Evolutionary conservation across 2,888 invertebrate species (phyloP).

Genomic region (Megastigmus dorsalis): DNA sequence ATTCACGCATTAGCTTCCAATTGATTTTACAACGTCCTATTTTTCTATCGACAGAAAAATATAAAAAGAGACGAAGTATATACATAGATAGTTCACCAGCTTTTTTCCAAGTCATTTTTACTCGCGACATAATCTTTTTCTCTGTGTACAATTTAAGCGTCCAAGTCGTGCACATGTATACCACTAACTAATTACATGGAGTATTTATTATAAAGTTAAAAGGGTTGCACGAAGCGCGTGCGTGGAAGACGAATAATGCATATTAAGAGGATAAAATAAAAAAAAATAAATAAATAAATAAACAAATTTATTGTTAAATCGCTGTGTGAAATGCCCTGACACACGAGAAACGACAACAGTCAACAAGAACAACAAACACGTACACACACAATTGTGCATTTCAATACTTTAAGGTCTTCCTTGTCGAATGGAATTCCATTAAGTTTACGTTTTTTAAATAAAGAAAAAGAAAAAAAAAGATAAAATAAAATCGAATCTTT

Average conservation of each 20-base stretch:
- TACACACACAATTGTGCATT: constrained; percentile 56
- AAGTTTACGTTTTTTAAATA: constrained; percentile 44
- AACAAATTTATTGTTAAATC: constrained; percentile 41
- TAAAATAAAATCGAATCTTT: constrained; percentile 38
- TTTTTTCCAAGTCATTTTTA: no score
- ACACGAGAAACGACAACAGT: constrained; percentile 44
- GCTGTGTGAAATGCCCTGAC: constrained; percentile 37
- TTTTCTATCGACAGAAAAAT: no score
- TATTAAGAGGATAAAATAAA: neutral
- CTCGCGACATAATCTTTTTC: no score
- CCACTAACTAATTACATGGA: constrained; percentile 56
- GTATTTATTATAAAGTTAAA: constrained; percentile 58
- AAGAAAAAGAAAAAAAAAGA: no score
- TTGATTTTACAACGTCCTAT: no score
- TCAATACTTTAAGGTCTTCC: constrained; percentile 68
- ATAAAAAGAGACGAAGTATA: no score
- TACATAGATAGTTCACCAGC: no score
- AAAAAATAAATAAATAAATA: neutral
- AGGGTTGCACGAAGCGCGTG: neutral
- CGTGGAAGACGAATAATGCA: constrained; percentile 31
- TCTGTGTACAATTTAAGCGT: constrained; percentile 24
- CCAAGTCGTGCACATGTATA: constrained; percentile 44
- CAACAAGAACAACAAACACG: constrained; percentile 34
- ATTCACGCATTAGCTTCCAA: no score
- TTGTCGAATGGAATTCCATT: constrained; percentile 52